Percentiles rank a stretch among this genome's conserved stretches.
These are phyloP conservation scores for Mantis religiosa DNA, from an alignment of 2,888 invertebrate species.

Conservation along the genomic window DNA sequence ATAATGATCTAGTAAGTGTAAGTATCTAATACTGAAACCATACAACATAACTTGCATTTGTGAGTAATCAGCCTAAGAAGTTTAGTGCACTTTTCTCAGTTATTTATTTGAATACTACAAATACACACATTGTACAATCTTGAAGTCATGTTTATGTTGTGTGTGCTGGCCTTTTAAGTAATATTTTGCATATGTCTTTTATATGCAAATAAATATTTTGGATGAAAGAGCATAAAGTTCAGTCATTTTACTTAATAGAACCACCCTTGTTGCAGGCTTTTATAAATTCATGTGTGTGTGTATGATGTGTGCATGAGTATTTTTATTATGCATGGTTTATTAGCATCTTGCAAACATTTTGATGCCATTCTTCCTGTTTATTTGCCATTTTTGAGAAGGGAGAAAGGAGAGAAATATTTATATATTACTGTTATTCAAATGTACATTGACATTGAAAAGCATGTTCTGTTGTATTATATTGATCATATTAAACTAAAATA, in stretches of 20 bases:
- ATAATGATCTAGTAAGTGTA: too few species aligned
- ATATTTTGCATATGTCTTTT: background rate
- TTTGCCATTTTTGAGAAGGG: too few species aligned
- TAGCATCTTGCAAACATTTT: background rate
- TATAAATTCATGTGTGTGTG: background rate
- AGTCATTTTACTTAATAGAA: constrained; percentile 2
- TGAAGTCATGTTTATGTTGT: constrained; percentile 15
- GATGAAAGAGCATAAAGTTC: background rate
- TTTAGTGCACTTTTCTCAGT: background rate
- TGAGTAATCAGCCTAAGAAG: background rate
- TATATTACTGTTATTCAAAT: too few species aligned
- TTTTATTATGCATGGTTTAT: background rate
- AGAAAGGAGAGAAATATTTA: too few species aligned
- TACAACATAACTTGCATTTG: background rate
- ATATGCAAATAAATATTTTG: background rate
- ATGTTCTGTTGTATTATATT: too few species aligned
- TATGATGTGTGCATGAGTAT: background rate
- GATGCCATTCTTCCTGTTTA: background rate
- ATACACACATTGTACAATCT: background rate
- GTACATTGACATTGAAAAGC: too few species aligned
- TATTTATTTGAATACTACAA: background rate
- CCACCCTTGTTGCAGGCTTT: constrained; percentile 7
- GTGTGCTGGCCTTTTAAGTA: background rate
- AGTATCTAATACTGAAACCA: too few species aligned
- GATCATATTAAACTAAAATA: too few species aligned